Evolutionary conservation across 2,797 vertebrate species (phyloP), one percentile per base, ranked within the genome.

Genomic region (Coccyzus lansbergi): DNA sequence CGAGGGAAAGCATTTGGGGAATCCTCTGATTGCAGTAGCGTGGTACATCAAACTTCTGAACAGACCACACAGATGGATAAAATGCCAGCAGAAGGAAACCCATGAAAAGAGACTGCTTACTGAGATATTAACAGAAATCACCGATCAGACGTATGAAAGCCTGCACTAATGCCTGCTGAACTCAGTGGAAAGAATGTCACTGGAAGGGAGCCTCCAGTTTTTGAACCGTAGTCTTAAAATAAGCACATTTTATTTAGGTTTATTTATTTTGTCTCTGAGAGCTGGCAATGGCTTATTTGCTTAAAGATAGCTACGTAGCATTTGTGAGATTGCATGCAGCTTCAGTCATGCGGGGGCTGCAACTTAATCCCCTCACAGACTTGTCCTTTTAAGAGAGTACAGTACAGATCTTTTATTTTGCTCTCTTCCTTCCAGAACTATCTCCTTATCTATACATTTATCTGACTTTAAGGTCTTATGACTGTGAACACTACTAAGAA

Each of bases 1-100:
- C 22, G 28, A 67, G 82, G 75, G 62, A 82, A 86, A 84, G 62
- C 44, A 29, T 68, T 55, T 81, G 88, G 88, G 94, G 71, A 91
- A 94, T 93, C 91, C 48, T 69, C 48, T 86, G 65, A 58, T 59
- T 69, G 48, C 46, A 64, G 34, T 20, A 90, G 70, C 74, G 56
- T 16, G 5, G 69, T 36, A 72, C 69, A 69, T 52, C 36, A 29
- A 80, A 26, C 68, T 68, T 76, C 64, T 88, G 86, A 68, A 40
- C 36, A 81, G 92, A 93, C 92, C 88, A 91, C 92, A 89, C 85
- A 88, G 88, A 89, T 48, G 67, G 93, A 94, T 84, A 63, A 84
- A 89, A 87, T 91, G 58, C 67, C 79, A 91, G n/a, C 62, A 78
- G 75, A 78, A 91, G 65, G 65, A 87, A 86, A 62, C 18, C 38